Base-by-base conservation (phyloP, 2,888 invertebrate genomes). In the Ochlodes sylvanus region DNA sequence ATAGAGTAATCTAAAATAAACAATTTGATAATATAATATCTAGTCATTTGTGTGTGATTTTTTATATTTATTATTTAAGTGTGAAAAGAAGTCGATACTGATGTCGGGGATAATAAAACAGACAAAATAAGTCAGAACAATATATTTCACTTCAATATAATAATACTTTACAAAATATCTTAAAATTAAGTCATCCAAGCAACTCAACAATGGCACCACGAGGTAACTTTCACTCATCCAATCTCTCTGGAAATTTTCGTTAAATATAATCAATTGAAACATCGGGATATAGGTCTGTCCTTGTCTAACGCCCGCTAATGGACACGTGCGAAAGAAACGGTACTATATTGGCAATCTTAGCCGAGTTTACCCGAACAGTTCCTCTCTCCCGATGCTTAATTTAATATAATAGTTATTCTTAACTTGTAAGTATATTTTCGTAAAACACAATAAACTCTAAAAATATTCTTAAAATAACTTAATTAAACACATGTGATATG, bases 191-290 rank as follows among this genome's bases (percentile, higher is more conserved):
- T 44, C 34, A 38, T 65, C 57, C 50, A 57, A 50, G 65, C 41
- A 52, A 65, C 52, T 50, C 58, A 58, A 65, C 57, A 58, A 65
- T 65, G 65, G 65, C 65, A 65, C 65, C 65, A 65, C 41, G 47
- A 52, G 65, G 65, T 65, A 65, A 65, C 65, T 65, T 58, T 65
- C 21, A 41, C 64, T 47, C 44, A 41, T 65, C 47, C 38, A 58
- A 58, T 65, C 44, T 63, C 55, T 55, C 14, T 38, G 56, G 42
- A 56, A 60, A 47, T 12, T 58, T 44, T 27, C 54, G 15, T 54
- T 10, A 42, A 27, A 27, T 15, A 10, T 21, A 10, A 42, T 19
- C 55, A 44, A 44, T 32, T 15, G 17, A 60, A 34, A 56, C 10
- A 54, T 58, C 42, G 42, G 21, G n/a, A 38, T 42, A 9, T 58